phyloP scores from a whole-genome alignment of 2,113 vertebrate species.

The Myotis lucifugus region DNA sequence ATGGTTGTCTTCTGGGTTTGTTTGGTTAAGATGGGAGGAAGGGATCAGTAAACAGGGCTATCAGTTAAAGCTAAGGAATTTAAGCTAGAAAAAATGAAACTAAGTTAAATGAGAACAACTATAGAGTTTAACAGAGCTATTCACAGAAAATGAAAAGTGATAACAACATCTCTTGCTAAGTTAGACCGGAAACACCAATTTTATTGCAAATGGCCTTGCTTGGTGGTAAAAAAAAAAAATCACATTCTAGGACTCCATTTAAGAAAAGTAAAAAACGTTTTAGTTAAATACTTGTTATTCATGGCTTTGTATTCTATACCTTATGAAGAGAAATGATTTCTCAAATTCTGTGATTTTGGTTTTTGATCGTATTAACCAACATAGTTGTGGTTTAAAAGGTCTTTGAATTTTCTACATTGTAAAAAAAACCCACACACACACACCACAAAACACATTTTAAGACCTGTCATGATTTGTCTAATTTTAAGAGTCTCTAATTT shows the following conservation, averaged over 20 bases:
- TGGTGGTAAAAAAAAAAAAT: background rate
- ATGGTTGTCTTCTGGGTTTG: background rate
- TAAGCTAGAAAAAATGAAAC: background rate
- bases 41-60: background rate
- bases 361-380: background rate
- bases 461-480: constrained; percentile 2
- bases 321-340: background rate
- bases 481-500: constrained; percentile 14
- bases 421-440: background rate
- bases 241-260: background rate
- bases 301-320: background rate
- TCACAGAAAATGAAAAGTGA: background rate
- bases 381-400: background rate
- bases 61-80: constrained; percentile 5
- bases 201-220: background rate
- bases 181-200: background rate
- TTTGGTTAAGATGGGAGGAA: background rate
- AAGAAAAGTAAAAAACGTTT: constrained; percentile 37
- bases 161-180: background rate
- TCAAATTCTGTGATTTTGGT: background rate
- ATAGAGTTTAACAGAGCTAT: constrained; percentile 8
- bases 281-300: background rate
- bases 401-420: background rate
- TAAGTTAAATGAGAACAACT: background rate
- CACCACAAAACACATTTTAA: background rate